Base-by-base conservation (phyloP, 2,888 invertebrate genomes). In the Gordius sp. region DNA sequence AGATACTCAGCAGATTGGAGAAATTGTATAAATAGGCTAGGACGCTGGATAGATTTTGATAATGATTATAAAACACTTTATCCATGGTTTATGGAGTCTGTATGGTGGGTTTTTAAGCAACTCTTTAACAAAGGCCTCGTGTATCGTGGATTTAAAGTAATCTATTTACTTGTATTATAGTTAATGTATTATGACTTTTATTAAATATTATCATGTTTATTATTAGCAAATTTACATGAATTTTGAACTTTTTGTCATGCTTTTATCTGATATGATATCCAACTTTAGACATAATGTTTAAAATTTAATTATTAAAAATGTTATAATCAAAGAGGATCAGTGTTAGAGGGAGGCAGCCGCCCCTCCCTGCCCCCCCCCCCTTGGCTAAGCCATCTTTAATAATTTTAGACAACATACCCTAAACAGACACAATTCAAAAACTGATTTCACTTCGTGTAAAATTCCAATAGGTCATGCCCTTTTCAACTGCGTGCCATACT, bases 41-140 rank as follows among this genome's bases (percentile, higher is more conserved):
- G 93, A 13, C 76, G 97, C 60, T 97, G 97, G 97, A 91, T 97
- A 65, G 87, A 97, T 74, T 97, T 99, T 70, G 78, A 83, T 65
- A 86, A 93, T 71, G 97, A 97, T 69, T 97, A 99, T 72, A 97
- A 97, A 71, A 93, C 97, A 0, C 73, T 99, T 60, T 93, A 99
- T 68, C 87, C 93, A 0, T 83, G 79, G 79, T 99, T 82, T 68
- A 99, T 97, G 97, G 97, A 97, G 71, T 80, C 83, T 13, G 81
- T 97, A 61, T 99, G 97, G 97, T 97, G 91, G 89, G 80, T 89
- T 2, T 99, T 97, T 68, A 84, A 83, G 65, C 82, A 97, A 68
- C 73, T 97, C 0, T 91, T 76, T 68, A 78, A 80, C 64, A 97
- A 93, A 69, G 91, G 89, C 1, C 73, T 97, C 33, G 86, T 97